phyloP scores from a whole-genome alignment of 2,888 invertebrate species.

The Drosophila sordidula region DNA sequence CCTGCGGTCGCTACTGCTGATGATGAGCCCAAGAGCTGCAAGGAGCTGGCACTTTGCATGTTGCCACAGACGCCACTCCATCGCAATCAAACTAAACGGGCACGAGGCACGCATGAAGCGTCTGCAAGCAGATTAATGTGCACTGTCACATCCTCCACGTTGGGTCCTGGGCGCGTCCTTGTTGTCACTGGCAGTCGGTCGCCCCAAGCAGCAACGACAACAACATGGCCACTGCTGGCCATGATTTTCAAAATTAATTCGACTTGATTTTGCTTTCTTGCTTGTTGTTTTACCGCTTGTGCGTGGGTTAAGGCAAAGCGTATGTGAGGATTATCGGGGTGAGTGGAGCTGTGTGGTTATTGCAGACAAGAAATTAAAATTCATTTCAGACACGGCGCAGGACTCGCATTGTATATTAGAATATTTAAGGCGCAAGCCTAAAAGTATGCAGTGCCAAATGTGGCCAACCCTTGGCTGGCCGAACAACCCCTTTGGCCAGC shows the following conservation, averaged over 20 bases:
- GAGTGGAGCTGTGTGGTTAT: conserved; percentile 27
- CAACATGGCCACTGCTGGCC: conserved; percentile 68
- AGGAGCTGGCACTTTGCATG: conserved; percentile 43
- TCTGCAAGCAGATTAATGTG: conserved; percentile 80
- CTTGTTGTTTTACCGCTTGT: conserved; percentile 66
- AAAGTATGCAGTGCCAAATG: conserved; percentile 71
- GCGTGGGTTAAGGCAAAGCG: conserved; percentile 5
- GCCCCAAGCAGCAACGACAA: conserved; percentile 14
- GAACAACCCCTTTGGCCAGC: conserved; percentile 47
- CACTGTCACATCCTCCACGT: conserved; percentile 37
- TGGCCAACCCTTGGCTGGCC: conserved; percentile 38
- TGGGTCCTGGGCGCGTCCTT: conserved; percentile 53
- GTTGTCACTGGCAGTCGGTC: conserved; percentile 64
- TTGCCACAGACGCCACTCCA: conserved; percentile 38
- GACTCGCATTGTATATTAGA: conserved; percentile 54
- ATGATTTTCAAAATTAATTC: conserved; percentile 83
- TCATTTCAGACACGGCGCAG: conserved; percentile 72
- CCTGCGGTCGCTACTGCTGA: conserved; percentile 37
- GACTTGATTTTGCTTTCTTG: conserved; percentile 80
- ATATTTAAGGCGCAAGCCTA: conserved; percentile 80
- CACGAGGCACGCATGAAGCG: conserved; percentile 73
- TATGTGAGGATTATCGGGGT: background rate
- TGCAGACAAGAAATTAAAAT: conserved; percentile 81
- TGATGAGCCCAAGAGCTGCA: conserved; percentile 42
- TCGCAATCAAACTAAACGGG: conserved; percentile 35